Base-by-base conservation (phyloP, 2,797 vertebrate species). In the Chelon auratus region DNA sequence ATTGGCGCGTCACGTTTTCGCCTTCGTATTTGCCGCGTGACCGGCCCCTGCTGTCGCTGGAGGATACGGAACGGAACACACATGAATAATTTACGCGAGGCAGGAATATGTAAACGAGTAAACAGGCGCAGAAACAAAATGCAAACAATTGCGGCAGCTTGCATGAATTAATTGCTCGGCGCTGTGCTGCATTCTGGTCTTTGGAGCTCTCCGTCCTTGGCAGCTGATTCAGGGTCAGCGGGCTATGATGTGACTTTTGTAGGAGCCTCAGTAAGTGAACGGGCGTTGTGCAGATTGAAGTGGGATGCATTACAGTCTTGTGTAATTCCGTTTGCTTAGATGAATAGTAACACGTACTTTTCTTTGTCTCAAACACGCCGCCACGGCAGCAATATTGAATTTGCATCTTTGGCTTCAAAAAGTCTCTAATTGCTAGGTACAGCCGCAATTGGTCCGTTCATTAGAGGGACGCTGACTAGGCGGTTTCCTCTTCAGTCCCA, bases 71-170 rank as follows among this genome's bases (percentile, higher is more conserved):
- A 72, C 72, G 68, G 75, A 87, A 79, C 81, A 89, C 5, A 68
- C 52, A 83, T 91, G 83, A 91, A 90, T 92, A 87, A 90, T 91
- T 88, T 81, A 90, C 68, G 2, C 42, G 50, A 10, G 74, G 74
- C 59, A 83, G 81, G 84, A 84, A 84, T 86, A 89, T 86, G 76
- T 81, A 71, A 91, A 80, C 40, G 72, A 62, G 55, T 83, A 89
- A 91, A 86, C 77, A 87, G 84, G 80, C 82, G 77, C 81, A 83
- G 77, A 86, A 88, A 87, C 75, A 88, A 92, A 91, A 87, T 75
- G 74, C 75, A 79, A 80, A 85, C 75, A 88, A 83, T 89, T 64
- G 81, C 63, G 63, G 81, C 62, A 71, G 83, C 82, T 70, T 69
- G 75, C 76, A 75, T 81, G 62, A 83, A 86, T 84, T 78, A 84